Evolutionary conservation across 1,140 invertebrate species (phyloP).

Genomic region (Oryctes rhinoceros): DNA sequence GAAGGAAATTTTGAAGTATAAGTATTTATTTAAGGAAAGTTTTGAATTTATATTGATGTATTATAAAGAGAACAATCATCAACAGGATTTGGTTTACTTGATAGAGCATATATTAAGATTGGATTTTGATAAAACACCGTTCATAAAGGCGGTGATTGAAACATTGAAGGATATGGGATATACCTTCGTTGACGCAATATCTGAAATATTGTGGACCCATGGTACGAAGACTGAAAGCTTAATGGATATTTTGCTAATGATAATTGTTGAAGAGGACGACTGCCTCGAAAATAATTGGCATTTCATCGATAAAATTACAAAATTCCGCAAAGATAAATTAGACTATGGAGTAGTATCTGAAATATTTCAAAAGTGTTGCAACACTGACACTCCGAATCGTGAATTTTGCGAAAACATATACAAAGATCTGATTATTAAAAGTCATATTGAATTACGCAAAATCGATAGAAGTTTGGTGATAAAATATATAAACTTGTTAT

Average conservation of each 20-base stretch:
- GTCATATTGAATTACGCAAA: constrained; percentile 22
- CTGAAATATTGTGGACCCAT: constrained; percentile 25
- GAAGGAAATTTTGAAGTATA: not conserved
- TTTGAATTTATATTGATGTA: not conserved
- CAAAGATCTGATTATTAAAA: constrained; percentile 30
- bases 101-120: not conserved
- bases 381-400: not conserved
- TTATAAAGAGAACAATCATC: not conserved
- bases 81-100: not conserved
- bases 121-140: constrained; percentile 32
- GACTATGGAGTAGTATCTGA: not conserved
- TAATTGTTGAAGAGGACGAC: constrained; percentile 32
- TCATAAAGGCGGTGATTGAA: not conserved
- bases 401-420: constrained; percentile 8
- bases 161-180: constrained; percentile 3
- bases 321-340: not conserved
- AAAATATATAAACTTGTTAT: constrained; percentile 26
- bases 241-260: constrained; percentile 28
- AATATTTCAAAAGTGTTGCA: constrained; percentile 29
- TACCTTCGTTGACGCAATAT: constrained; percentile 21
- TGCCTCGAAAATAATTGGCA: constrained; percentile 38
- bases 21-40: not conserved
- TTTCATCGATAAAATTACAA: constrained; percentile 17
- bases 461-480: constrained; percentile 12
- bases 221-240: constrained; percentile 15